Evolutionary conservation across 2,113 vertebrate genomes (phyloP).

Genomic region (Hippotragus niger): DNA sequence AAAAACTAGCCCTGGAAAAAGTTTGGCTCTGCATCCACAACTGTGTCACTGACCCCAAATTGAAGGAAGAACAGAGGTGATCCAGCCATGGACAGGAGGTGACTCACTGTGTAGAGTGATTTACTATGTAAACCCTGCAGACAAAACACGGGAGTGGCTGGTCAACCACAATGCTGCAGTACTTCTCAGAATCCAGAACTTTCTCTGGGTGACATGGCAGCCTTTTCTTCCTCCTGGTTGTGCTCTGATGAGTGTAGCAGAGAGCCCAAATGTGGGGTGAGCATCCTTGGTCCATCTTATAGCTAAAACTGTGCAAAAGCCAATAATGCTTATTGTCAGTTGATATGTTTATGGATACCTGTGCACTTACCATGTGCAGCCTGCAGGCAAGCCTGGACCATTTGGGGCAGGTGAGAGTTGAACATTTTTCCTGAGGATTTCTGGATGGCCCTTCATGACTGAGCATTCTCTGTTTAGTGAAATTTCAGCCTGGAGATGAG

Average conservation of each 20-base stretch:
- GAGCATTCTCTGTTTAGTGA: neutral
- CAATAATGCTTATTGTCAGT: neutral
- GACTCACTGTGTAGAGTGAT: neutral
- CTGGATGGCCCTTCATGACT: neutral
- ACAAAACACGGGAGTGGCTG: neutral
- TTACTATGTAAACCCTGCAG: neutral
- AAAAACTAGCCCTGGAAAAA: neutral
- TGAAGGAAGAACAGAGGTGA: neutral
- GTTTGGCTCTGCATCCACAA: neutral
- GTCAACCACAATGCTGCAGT: neutral
- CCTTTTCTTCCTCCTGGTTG: neutral
- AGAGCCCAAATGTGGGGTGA: neutral
- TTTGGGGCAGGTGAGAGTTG: fast-evolving
- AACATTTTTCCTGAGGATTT: neutral
- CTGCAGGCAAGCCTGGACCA: too few relatives aligned
- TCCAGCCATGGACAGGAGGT: neutral
- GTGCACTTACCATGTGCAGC: fast-evolving
- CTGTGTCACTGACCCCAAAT: fast-evolving
- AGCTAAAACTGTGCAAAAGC: slow-evolving; percentile 56
- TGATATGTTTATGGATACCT: neutral
- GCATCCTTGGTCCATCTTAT: slow-evolving; percentile 43
- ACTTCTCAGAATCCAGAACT: neutral
- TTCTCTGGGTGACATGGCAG: neutral
- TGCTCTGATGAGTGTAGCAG: fast-evolving
- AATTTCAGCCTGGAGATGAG: neutral